Conservation (phyloP, 2,113 vertebrate genomes). For the Hirundichthys speculiger region DNA sequence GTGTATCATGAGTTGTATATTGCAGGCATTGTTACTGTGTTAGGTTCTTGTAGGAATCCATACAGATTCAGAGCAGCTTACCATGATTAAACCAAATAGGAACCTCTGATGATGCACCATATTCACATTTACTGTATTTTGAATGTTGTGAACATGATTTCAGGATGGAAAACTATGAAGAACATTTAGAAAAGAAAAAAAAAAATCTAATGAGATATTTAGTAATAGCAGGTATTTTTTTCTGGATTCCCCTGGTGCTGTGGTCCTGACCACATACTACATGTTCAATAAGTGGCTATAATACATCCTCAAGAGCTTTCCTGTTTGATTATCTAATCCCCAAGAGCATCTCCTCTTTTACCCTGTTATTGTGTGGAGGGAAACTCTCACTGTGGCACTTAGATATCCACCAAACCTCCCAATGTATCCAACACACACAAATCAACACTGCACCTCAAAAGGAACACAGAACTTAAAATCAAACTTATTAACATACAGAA, state of each 20-base stretch:
- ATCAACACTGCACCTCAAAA: slow-evolving; percentile 58
- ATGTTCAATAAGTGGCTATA: slow-evolving; percentile 7
- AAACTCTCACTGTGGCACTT: slow-evolving; percentile 70
- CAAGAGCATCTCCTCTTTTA: slow-evolving; percentile 52
- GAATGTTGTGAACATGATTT: background rate
- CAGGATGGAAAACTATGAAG: background rate
- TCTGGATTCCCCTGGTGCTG: background rate
- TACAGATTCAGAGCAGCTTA: slow-evolving; percentile 57
- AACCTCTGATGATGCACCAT: slow-evolving; percentile 30
- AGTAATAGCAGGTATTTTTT: background rate
- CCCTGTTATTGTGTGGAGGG: slow-evolving; percentile 66
- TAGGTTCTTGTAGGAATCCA: slow-evolving; percentile 35
- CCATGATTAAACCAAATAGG: slow-evolving; percentile 20
- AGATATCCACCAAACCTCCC: slow-evolving; percentile 54
- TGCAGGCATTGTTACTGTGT: slow-evolving; percentile 61
- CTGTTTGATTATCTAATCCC: slow-evolving; percentile 46
- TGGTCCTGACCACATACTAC: background rate
- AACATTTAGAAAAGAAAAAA: background rate
- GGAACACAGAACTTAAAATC: slow-evolving; percentile 27
- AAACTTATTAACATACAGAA: slow-evolving; percentile 53
- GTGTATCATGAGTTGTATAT: slow-evolving; percentile 70
- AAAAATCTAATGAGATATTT: slow-evolving; percentile 7
- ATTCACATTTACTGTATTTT: slow-evolving; percentile 15
- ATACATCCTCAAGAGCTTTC: slow-evolving; percentile 46
- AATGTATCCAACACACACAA: slow-evolving; percentile 53